Conservation (phyloP, 2,888 invertebrate species). For the Apamea sordens region DNA sequence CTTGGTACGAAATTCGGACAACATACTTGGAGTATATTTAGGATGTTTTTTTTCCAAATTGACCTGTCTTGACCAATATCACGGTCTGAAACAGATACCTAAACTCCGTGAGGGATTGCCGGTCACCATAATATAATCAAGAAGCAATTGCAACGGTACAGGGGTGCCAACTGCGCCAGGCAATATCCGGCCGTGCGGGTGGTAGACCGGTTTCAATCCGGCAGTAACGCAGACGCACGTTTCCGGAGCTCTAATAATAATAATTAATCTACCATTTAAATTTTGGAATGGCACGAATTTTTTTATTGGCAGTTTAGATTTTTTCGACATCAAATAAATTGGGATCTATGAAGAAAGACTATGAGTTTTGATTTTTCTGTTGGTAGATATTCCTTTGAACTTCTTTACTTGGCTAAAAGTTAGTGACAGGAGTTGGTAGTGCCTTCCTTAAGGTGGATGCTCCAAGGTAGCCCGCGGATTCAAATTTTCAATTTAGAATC, state of each 20-base stretch:
- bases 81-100: neutral
- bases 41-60: too few relatives aligned
- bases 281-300: slow-evolving; percentile 8
- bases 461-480: too few relatives aligned
- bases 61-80: neutral
- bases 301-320: slow-evolving; percentile 1
- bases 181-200: slow-evolving; percentile 68
- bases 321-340: neutral
- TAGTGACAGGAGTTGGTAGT: neutral
- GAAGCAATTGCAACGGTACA: slow-evolving; percentile 58
- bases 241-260: slow-evolving; percentile 60
- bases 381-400: neutral
- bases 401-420: neutral
- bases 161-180: slow-evolving; percentile 62
- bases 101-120: slow-evolving; percentile 4
- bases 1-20: too few relatives aligned
- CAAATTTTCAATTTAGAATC: too few relatives aligned
- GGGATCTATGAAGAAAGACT: neutral
- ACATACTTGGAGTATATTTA: too few relatives aligned
- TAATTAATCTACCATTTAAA: slow-evolving; percentile 21
- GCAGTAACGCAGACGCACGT: slow-evolving; percentile 69
- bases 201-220: slow-evolving; percentile 64
- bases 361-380: neutral
- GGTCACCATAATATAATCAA: slow-evolving; percentile 60
- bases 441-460: neutral